A percentile compares a stretch with the other conserved stretches of the same genome.
These are phyloP conservation scores for Drosophila nasuta DNA, from an alignment of 1,140 invertebrate genomes.

Conservation along the genomic window DNA sequence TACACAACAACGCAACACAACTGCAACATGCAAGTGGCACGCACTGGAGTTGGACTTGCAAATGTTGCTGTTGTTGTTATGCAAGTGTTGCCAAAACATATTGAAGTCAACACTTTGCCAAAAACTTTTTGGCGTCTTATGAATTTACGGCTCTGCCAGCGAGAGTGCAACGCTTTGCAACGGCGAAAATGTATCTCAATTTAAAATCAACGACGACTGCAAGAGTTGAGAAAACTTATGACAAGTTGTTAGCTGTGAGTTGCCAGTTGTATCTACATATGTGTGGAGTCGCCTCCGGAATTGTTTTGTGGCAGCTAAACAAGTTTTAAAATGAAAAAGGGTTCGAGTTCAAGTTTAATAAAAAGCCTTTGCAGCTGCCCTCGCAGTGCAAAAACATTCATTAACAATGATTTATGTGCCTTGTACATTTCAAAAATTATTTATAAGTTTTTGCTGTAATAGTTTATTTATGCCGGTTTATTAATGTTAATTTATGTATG, in stretches of 20 bases:
- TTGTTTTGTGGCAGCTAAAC: constrained; percentile 11
- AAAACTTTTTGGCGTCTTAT: constrained; percentile 51
- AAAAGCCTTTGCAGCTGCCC: constrained; percentile 20
- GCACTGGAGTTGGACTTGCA: constrained; percentile 34
- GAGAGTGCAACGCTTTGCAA: constrained; percentile 22
- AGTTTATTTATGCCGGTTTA: constrained; percentile 66
- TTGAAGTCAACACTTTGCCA: constrained; percentile 63
- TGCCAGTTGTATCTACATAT: constrained; percentile 24
- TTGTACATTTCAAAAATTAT: constrained; percentile 55
- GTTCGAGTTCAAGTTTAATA: background rate
- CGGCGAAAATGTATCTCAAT: constrained; percentile 44
- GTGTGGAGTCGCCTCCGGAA: background rate
- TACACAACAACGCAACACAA: constrained; percentile 35
- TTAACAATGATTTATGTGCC: constrained; percentile 74
- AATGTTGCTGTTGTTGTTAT: constrained; percentile 46
- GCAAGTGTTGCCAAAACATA: constrained; percentile 74
- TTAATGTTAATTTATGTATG: constrained; percentile 79
- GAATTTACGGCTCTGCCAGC: constrained; percentile 25
- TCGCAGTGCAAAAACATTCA: constrained; percentile 35
- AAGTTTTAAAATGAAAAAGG: constrained; percentile 5
- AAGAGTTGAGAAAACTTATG: constrained; percentile 33
- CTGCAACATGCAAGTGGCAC: constrained; percentile 43
- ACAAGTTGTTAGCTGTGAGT: constrained; percentile 23
- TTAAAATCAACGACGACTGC: constrained; percentile 21
- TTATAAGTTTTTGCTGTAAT: constrained; percentile 62